Evolutionary conservation across 2,888 invertebrate species (phyloP).

Genomic region (Caenorhabditis sinica): DNA sequence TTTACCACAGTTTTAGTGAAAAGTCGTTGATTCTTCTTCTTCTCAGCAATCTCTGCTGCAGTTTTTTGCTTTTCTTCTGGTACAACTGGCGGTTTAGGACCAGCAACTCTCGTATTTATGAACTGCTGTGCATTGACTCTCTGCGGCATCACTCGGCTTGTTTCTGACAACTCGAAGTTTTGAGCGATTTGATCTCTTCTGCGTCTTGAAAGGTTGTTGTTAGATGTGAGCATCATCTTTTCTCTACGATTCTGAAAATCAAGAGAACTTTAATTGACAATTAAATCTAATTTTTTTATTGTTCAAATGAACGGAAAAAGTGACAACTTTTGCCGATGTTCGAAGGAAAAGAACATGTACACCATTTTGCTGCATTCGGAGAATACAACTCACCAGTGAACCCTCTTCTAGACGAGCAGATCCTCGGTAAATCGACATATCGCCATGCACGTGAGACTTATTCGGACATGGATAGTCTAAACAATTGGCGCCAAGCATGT

Average conservation of each 20-base stretch:
- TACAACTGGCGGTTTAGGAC: no score
- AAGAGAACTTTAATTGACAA: not conserved
- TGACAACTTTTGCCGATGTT: no score
- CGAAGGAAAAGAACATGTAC: no score
- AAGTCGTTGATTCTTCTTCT: slow-evolving; percentile 9
- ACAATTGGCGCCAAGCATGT: slow-evolving; percentile 30
- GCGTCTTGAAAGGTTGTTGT: slow-evolving; percentile 51
- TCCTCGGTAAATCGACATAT: slow-evolving; percentile 51
- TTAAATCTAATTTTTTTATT: no score
- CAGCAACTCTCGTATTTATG: not conserved
- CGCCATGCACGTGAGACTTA: slow-evolving; percentile 58
- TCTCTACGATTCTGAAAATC: slow-evolving; percentile 26
- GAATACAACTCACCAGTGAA: slow-evolving; percentile 9
- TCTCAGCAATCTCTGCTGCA: not conserved
- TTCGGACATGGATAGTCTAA: slow-evolving; percentile 50
- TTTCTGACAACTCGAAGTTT: slow-evolving; percentile 39
- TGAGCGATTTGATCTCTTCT: slow-evolving; percentile 15
- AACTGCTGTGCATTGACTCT: not conserved
- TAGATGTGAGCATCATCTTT: not conserved
- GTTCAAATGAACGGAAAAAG: no score
- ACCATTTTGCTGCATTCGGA: no score
- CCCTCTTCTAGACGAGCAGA: slow-evolving; percentile 35
- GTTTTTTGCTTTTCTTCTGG: not conserved
- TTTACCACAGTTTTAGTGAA: not conserved
- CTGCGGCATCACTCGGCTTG: slow-evolving; percentile 23